Evolutionary conservation across 1,140 invertebrate species (phyloP), one percentile per base, ranked within the genome.

Genomic region (Drosophila willistoni): DNA sequence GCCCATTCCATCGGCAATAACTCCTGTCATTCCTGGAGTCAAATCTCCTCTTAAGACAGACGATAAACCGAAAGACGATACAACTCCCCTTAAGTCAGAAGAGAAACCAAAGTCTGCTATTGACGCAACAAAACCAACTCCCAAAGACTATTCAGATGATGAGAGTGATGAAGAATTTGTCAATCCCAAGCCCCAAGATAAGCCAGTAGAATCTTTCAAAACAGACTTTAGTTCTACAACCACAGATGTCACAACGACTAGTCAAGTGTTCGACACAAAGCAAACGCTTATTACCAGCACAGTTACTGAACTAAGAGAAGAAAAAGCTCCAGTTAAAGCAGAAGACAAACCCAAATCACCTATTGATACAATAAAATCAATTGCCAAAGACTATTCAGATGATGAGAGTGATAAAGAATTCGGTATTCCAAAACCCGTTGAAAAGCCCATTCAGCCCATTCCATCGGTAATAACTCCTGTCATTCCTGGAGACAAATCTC

Each of bases 111-210:
- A 73, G 34, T 39, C 47, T 3, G 34, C 55, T 29, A 17, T 33
- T 13, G 66, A 68, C 19, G 1, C 14, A 14, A 7, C 3, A 13
- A 39, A 56, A 41, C 6, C 39, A 39, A 39, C 7, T 54, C 19
- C 13, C 2, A 44, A 41, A 17, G 41, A 57, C 7, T 68, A 73
- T 51, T 68, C 71, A 5, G 63, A 73, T 9, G 25, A 62, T 29
- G 57, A 71, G 19, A 66, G 57, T 34, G 69, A 66, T 54, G 69
- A 62, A 29, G 63, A 71, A 60, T 60, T 33, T 3, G 57, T n/a
- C 7, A 2, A 12, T 41, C 39, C 12, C 1, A 41, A 41, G 2
- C 1, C 12, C 10, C 2, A 9, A 10, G 39, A 34, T 9, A 34
- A 9, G 33, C 9, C 33, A 34, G 7, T 34, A 9, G 7, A 9